These are phyloP conservation scores for Callithrix jacchus DNA, from an alignment of 2,113 vertebrate species.

Conservation along the genomic window DNA sequence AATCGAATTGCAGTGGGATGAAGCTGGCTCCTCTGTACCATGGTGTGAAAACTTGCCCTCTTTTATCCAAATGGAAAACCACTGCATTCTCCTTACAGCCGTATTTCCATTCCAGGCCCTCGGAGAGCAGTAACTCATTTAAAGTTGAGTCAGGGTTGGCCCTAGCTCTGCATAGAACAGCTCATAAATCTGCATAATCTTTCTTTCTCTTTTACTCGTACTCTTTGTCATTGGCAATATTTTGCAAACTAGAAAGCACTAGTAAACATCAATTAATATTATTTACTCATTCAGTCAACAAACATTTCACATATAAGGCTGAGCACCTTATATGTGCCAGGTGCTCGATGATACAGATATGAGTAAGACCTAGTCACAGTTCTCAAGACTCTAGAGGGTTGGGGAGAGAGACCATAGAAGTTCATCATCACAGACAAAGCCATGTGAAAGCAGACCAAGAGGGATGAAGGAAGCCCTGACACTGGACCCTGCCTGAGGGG, in stretches of 20 bases:
- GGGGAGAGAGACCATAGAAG: not conserved
- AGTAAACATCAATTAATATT: not conserved
- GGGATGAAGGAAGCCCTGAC: rapidly evolving
- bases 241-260: not conserved
- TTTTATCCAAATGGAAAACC: not conserved
- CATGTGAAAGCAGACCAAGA: not conserved
- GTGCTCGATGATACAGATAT: rapidly evolving
- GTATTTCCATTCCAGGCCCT: not conserved
- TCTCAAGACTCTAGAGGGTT: not conserved
- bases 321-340: not conserved
- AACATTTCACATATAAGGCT: not conserved
- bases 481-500: rapidly evolving
- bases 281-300: not conserved
- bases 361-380: not conserved
- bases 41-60: not conserved
- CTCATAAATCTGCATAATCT: not conserved
- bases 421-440: too few relatives aligned
- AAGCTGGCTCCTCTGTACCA: not conserved
- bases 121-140: not conserved
- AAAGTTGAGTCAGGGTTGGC: not conserved
- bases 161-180: not conserved
- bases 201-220: not conserved
- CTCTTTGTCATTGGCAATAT: not conserved
- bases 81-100: not conserved
- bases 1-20: not conserved